Evolutionary conservation across 1,140 invertebrate species (phyloP).

Genomic region (Hermatobates lingyangjiaoensis): DNA sequence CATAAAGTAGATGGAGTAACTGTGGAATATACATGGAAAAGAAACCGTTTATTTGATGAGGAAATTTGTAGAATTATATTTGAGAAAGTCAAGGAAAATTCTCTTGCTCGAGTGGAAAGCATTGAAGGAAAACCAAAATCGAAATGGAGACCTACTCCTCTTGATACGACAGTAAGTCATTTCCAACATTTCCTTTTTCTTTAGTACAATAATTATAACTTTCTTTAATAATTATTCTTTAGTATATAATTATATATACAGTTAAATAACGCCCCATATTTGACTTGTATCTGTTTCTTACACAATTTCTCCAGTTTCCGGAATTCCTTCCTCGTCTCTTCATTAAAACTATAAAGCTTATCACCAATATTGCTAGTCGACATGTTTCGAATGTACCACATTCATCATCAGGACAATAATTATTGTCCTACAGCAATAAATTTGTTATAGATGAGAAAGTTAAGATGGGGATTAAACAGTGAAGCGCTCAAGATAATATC

Average conservation of each 20-base stretch:
- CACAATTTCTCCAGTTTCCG: too few relatives aligned
- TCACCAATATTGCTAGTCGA: too few relatives aligned
- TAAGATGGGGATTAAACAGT: too few relatives aligned
- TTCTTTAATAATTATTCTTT: neutral
- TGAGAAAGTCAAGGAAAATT: constrained; percentile 55
- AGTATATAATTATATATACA: neutral
- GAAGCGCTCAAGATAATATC: too few relatives aligned
- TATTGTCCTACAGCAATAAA: too few relatives aligned
- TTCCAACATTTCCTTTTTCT: neutral
- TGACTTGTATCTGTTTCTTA: too few relatives aligned
- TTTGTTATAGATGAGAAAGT: too few relatives aligned
- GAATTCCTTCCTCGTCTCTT: too few relatives aligned
- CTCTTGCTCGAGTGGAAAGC: constrained; percentile 56
- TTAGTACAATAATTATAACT: neutral
- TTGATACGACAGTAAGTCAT: constrained; percentile 81
- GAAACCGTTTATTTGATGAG: constrained; percentile 76
- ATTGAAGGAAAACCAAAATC: constrained; percentile 77
- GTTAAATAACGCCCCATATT: too few relatives aligned
- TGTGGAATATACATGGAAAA: constrained; percentile 80
- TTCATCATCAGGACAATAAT: too few relatives aligned
- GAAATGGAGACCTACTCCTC: constrained; percentile 86
- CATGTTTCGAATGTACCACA: too few relatives aligned
- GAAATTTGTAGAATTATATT: constrained; percentile 59
- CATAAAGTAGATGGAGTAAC: constrained; percentile 47
- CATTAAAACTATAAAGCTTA: too few relatives aligned